A percentile compares a stretch with the other conserved stretches of the same genome.
phyloP scores from a whole-genome alignment of 2,888 invertebrate species.

The Nymphalis polychloros region DNA sequence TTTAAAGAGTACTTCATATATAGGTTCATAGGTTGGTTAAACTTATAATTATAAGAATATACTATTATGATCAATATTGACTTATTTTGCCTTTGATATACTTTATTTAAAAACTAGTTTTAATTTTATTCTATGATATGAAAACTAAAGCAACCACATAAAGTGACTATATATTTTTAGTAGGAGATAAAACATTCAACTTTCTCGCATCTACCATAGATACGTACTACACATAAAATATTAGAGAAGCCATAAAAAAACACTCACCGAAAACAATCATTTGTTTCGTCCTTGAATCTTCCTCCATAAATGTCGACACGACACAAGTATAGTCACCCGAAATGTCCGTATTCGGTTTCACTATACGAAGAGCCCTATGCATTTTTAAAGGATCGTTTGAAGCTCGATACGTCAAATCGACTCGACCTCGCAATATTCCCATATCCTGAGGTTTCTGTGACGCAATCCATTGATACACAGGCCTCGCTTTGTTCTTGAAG shows the following conservation, averaged over 20 bases:
- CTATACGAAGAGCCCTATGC: constrained; percentile 87
- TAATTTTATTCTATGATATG: too few relatives aligned
- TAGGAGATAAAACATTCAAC: background rate
- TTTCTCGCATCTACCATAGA: background rate
- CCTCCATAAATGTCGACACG: constrained; percentile 86
- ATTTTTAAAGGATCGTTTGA: constrained; percentile 85
- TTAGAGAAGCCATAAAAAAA: constrained; percentile 27
- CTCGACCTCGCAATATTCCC: constrained; percentile 77
- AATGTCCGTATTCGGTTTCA: constrained; percentile 86
- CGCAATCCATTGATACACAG: constrained; percentile 91
- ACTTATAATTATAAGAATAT: too few relatives aligned
- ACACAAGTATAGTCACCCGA: constrained; percentile 88
- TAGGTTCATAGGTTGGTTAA: too few relatives aligned
- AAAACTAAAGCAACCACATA: too few relatives aligned
- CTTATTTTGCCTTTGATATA: too few relatives aligned
- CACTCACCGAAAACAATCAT: constrained; percentile 86
- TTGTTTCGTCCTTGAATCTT: constrained; percentile 84
- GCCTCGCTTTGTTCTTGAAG: constrained; percentile 84
- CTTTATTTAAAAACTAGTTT: too few relatives aligned
- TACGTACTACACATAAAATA: constrained; percentile 27
- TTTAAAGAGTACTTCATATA: too few relatives aligned
- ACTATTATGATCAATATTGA: too few relatives aligned
- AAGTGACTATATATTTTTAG: background rate
- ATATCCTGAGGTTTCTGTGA: constrained; percentile 85
- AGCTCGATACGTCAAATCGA: constrained; percentile 85